These are phyloP conservation scores for Toxonevra muliebris DNA, from an alignment of 2,888 invertebrate genomes.

Conservation along the genomic window DNA sequence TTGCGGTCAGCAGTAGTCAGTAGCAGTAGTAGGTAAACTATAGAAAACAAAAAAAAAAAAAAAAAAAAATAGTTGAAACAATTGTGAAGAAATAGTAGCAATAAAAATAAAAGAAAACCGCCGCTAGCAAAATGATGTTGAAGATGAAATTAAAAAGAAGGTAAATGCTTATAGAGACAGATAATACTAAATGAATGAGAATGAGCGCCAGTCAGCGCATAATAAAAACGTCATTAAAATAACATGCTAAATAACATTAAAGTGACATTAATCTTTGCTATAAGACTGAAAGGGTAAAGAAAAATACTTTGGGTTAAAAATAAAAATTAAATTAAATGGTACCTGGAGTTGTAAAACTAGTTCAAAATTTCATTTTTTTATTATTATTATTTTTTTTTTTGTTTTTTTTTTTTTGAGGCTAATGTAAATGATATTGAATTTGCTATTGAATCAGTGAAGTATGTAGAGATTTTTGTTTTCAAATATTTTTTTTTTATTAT, in stretches of 20 bases:
- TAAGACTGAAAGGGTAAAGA: no score
- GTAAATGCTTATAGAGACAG: neutral
- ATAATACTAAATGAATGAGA: slow-evolving; percentile 9
- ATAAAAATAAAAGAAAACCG: neutral
- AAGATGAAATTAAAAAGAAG: neutral
- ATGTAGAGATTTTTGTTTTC: no score
- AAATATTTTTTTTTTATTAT: no score
- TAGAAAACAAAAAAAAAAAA: no score
- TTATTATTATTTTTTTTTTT: neutral
- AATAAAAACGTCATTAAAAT: slow-evolving; percentile 39
- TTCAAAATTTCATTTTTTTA: neutral
- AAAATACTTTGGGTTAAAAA: no score
- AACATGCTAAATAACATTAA: slow-evolving; percentile 35
- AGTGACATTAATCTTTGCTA: slow-evolving; percentile 34
- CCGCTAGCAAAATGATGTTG: neutral
- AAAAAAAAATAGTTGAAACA: no score
- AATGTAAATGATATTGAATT: no score
- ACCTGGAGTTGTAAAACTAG: neutral
- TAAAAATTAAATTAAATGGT: neutral
- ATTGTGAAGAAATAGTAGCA: no score
- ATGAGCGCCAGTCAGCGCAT: neutral
- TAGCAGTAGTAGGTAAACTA: neutral
- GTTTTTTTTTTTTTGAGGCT: neutral
- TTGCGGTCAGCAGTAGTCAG: no score
- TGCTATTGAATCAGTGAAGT: no score